Base-by-base conservation (phyloP, 2,888 invertebrate species). In the Acleris sparsana region DNA sequence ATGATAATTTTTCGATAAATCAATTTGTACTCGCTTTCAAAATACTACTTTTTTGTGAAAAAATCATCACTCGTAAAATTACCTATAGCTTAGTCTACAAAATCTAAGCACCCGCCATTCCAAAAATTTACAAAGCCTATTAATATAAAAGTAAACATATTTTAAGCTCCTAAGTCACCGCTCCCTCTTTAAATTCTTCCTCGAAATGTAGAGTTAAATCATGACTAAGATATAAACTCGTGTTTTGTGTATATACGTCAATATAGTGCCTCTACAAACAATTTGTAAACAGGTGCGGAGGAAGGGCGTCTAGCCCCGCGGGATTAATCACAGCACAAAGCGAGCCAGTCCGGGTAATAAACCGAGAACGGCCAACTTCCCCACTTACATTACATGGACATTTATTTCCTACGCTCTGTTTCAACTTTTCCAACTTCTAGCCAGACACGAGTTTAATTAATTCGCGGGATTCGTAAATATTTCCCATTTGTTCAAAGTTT, bases 301-400 rank as follows among this genome's bases (percentile, higher is more conserved):
- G 76, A 60, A 55, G 69, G 63, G 73, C 72, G 72, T 69, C 74
- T 75, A 72, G 76, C 75, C 81, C 80, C 78, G 77, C 73, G 80
- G 87, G 88, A 89, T 87, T 89, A 88, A 90, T 89, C 86, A 84
- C 82, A 75, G 72, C 71, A 77, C 74, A 76, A 76, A 76, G 78
- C 77, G 78, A 84, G 82, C 81, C 82, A 80, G 73, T 77, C 78
- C 75, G 79, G 80, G 82, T 82, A 88, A 88, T 89, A 88, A 87
- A 85, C 84, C 82, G 83, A 82, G 81, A 84, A 85, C 84, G 88
- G 86, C 80, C 84, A 90, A 91, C 88, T 90, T 91, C 82, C 82
- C 87, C 86, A 86, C 86, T 89, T 88, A 87, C 86, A 89, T 89
- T 90, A 89, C 85, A 88, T 87, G 85, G 86, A 87, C 88, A 87